Base-by-base conservation (phyloP, 2,888 invertebrate genomes). In the Stenurella melanura region DNA sequence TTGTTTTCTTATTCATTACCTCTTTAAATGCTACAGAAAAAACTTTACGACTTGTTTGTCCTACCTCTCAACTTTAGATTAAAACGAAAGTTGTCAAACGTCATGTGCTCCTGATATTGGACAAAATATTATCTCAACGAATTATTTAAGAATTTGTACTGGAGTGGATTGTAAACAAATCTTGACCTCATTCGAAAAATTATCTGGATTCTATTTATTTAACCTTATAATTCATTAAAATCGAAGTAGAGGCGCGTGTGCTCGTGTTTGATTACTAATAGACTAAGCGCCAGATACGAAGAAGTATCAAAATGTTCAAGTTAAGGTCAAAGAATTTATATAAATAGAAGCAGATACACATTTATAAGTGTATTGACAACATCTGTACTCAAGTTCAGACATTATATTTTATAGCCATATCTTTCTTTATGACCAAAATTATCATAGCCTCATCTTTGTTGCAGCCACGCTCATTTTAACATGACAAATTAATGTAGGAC, bases 211-310 rank as follows among this genome's bases (percentile, higher is more conserved):
- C 17, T 73, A 56, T 70, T 70, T 70, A 18, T 61, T 38, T 70
- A 70, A 70, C 70, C 70, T 70, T 60, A 60, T 60, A 60, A 50
- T 70, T 15, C 38, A 42, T 70, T 38, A 42, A 19, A 42, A 18
- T 21, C 60, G 42, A 21, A 38, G 60, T 11, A 26, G 1, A 54
- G 54, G 67, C 67, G 70, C 70, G 70, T 61, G 70, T 61, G 38
- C 61, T 70, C 21, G 30, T 3, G 15, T 61, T 69, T 64, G 72
- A 67, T 73, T 74, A 78, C 66, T 68, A n/a, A n/a, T n/a, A n/a
- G n/a, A n/a, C n/a, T n/a, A n/a, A n/a, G n/a, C n/a, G n/a, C n/a
- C n/a, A n/a, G n/a, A n/a, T n/a, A n/a, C n/a, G n/a, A n/a, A n/a
- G n/a, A n/a, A n/a, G n/a, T n/a, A n/a, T n/a, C n/a, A n/a, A n/a